Evolutionary conservation across 2,797 vertebrate species (phyloP).

Genomic region (Anas capensis): DNA sequence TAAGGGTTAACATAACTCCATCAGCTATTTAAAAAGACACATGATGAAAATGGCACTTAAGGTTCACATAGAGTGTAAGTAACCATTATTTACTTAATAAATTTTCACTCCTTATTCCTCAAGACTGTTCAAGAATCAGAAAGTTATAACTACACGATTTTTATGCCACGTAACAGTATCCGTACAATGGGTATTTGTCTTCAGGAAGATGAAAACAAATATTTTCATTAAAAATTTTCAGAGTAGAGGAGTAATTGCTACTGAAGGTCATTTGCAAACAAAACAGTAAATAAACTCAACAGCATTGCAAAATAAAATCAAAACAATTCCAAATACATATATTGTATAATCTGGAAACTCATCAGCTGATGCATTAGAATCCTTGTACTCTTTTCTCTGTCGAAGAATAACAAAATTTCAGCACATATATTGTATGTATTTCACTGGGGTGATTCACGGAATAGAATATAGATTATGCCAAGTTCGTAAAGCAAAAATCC

Average conservation of each 20-base stretch:
- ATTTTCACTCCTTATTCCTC: neutral
- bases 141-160: neutral
- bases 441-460: neutral
- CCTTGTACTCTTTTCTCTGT: neutral
- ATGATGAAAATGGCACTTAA: neutral
- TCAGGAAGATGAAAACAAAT: neutral
- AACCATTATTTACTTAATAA: neutral
- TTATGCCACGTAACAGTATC: neutral
- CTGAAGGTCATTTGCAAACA: neutral
- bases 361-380: neutral
- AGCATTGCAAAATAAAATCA: neutral
- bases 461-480: neutral
- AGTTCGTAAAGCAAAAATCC: neutral
- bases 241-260: neutral
- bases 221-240: conserved; percentile 4
- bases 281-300: neutral
- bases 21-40: neutral
- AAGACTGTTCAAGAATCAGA: neutral
- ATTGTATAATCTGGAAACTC: neutral
- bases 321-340: neutral
- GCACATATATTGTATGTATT: neutral
- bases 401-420: neutral
- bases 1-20: neutral
- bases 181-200: neutral
- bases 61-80: neutral